A percentile compares a stretch with the other conserved stretches of the same genome.
Evolutionary conservation across 2,888 invertebrate species (phyloP).

Genomic region (Seira ritae): DNA sequence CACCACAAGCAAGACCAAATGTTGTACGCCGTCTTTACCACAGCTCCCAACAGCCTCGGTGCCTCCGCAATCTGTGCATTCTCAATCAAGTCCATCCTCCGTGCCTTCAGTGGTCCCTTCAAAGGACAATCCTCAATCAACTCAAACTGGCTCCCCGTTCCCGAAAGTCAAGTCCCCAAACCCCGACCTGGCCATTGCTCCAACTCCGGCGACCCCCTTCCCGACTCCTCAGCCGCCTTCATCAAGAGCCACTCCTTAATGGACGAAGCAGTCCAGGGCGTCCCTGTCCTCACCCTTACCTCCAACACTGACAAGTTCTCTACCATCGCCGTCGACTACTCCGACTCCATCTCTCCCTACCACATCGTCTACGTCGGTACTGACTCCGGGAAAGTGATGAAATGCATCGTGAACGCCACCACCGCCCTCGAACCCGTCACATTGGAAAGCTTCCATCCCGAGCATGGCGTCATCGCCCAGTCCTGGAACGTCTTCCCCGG

Average conservation of each 20-base stretch:
- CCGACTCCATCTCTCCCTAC: slow-evolving; percentile 91
- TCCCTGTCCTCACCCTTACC: slow-evolving; percentile 89
- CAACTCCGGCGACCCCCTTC: slow-evolving; percentile 89
- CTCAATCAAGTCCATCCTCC: slow-evolving; percentile 88
- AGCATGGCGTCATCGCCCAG: slow-evolving; percentile 68
- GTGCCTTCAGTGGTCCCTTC: slow-evolving; percentile 92
- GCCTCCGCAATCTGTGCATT: slow-evolving; percentile 98
- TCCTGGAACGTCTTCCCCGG: slow-evolving; percentile 79
- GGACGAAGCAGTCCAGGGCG: slow-evolving; percentile 93
- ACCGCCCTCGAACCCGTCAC: slow-evolving; percentile 44
- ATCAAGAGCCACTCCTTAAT: slow-evolving; percentile 96
- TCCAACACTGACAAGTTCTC: slow-evolving; percentile 94
- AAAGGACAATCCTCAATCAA: slow-evolving; percentile 93
- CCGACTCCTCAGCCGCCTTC: slow-evolving; percentile 91
- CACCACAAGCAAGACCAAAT: slow-evolving; percentile 76
- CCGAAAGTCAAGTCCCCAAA: slow-evolving; percentile 84
- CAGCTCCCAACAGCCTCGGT: slow-evolving; percentile 93
- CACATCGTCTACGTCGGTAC: slow-evolving; percentile 93
- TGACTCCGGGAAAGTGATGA: slow-evolving; percentile 94
- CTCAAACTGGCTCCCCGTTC: slow-evolving; percentile 93
- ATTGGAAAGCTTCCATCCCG: slow-evolving; percentile 48
- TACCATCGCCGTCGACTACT: slow-evolving; percentile 89
- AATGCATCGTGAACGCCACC: slow-evolving; percentile 87
- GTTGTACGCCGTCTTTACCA: slow-evolving; percentile 96
- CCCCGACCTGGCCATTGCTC: slow-evolving; percentile 92